A percentile compares a stretch with the other conserved stretches of the same genome.
phyloP scores from a whole-genome alignment of 2,113 vertebrate genomes.

The Marmota flaviventris region DNA sequence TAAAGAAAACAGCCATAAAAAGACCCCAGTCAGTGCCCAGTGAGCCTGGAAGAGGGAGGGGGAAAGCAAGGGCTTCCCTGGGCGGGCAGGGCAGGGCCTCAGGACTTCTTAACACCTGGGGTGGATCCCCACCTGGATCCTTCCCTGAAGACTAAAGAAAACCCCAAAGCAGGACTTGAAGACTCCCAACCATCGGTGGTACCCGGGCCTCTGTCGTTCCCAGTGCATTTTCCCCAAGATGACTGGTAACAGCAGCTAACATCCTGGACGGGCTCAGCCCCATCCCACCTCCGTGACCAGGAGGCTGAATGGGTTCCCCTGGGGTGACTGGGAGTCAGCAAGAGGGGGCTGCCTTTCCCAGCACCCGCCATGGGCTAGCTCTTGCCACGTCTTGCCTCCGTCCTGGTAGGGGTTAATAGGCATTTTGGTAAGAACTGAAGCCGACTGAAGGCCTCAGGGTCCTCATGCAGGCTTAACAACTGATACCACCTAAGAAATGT shows the following conservation, averaged over 20 bases:
- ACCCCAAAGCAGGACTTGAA: not conserved
- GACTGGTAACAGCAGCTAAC: no score
- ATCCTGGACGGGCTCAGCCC: not conserved
- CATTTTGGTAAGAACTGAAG: not conserved
- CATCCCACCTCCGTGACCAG: not conserved
- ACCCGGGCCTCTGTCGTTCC: no score
- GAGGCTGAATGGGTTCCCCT: accelerated
- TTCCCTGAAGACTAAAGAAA: no score
- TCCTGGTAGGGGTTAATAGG: no score
- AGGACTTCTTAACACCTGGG: not conserved
- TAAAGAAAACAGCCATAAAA: not conserved
- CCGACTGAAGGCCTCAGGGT: not conserved
- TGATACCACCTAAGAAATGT: not conserved
- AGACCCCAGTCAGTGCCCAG: no score
- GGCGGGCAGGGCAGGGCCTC: no score
- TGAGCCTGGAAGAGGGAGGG: no score
- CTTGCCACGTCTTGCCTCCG: not conserved
- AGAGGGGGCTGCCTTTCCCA: not conserved
- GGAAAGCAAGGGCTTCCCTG: no score
- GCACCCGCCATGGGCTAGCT: accelerated
- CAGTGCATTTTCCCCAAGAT: no score
- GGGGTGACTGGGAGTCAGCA: accelerated
- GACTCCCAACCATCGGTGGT: not conserved
- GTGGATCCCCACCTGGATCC: not conserved
- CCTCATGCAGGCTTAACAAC: not conserved